These are phyloP conservation scores for Acanthurus leucopareius DNA, from an alignment of 2,797 vertebrate species.

Conservation along the genomic window DNA sequence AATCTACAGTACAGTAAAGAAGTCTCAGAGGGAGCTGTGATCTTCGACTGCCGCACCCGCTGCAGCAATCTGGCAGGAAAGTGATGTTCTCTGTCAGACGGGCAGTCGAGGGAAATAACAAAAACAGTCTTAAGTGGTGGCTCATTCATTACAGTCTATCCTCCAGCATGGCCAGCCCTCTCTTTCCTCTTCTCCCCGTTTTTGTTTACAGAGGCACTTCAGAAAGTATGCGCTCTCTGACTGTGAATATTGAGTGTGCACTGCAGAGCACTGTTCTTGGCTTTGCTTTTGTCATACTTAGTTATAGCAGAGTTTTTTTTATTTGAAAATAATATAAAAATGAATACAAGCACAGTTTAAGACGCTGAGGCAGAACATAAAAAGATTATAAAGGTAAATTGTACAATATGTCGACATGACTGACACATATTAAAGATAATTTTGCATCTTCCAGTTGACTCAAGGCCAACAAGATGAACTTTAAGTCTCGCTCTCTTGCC, in stretches of 20 bases:
- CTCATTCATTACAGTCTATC: slow-evolving; percentile 73
- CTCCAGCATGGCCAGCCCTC: slow-evolving; percentile 62
- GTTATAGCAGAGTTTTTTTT: slow-evolving; percentile 42
- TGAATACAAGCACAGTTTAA: neutral
- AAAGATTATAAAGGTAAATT: slow-evolving; percentile 16
- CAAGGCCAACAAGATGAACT: slow-evolving; percentile 52
- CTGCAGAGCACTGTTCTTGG: slow-evolving; percentile 25
- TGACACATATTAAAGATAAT: slow-evolving; percentile 12
- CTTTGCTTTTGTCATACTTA: slow-evolving; percentile 34
- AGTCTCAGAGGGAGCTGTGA: slow-evolving; percentile 57
- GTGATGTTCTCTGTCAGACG: slow-evolving; percentile 75
- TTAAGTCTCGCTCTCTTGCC: slow-evolving; percentile 43
- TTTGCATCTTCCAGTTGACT: slow-evolving; percentile 37
- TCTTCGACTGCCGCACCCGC: slow-evolving; percentile 55
- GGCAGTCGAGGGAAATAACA: slow-evolving; percentile 77
- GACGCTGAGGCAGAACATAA: neutral
- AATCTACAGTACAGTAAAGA: slow-evolving; percentile 61
- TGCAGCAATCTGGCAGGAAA: slow-evolving; percentile 74
- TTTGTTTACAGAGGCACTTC: slow-evolving; percentile 77
- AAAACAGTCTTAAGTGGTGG: slow-evolving; percentile 82
- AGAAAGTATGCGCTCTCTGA: slow-evolving; percentile 67
- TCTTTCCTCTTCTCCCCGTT: slow-evolving; percentile 64
- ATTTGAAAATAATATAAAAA: slow-evolving; percentile 10
- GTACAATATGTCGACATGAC: neutral
- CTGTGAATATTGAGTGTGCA: slow-evolving; percentile 56